A percentile compares a stretch with the other conserved stretches of the same genome.
phyloP scores from a whole-genome alignment of 2,113 vertebrate genomes.

The Gopherus evgoodei region DNA sequence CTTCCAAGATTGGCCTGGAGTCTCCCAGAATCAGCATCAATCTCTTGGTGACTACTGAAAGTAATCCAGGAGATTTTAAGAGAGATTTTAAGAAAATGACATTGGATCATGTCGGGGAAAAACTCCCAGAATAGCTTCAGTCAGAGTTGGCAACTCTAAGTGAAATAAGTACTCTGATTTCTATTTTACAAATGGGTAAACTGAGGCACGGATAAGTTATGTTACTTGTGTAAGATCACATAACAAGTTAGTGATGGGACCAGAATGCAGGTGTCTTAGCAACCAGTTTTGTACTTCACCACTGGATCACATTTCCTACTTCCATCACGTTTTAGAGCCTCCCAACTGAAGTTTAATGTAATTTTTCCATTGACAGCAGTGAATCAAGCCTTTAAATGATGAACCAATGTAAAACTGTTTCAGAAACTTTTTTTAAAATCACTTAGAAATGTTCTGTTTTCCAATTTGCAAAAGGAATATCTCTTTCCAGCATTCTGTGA shows the following conservation, averaged over 20 bases:
- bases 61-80: no score
- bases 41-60: no score
- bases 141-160: no score
- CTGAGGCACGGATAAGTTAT: no score
- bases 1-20: no score
- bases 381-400: neutral
- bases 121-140: no score
- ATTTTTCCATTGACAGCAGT: neutral
- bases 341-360: neutral
- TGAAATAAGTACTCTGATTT: neutral
- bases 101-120: no score
- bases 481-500: neutral
- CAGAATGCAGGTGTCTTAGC: no score
- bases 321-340: neutral
- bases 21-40: no score
- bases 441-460: neutral
- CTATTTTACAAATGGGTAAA: neutral
- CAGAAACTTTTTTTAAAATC: neutral
- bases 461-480: neutral
- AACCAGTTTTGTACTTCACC: neutral
- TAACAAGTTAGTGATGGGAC: no score
- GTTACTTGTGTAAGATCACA: no score
- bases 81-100: no score
- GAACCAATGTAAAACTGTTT: neutral
- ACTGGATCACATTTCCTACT: neutral